Base-by-base conservation (phyloP, 2,113 vertebrate species). In the Vireo altiloquus region DNA sequence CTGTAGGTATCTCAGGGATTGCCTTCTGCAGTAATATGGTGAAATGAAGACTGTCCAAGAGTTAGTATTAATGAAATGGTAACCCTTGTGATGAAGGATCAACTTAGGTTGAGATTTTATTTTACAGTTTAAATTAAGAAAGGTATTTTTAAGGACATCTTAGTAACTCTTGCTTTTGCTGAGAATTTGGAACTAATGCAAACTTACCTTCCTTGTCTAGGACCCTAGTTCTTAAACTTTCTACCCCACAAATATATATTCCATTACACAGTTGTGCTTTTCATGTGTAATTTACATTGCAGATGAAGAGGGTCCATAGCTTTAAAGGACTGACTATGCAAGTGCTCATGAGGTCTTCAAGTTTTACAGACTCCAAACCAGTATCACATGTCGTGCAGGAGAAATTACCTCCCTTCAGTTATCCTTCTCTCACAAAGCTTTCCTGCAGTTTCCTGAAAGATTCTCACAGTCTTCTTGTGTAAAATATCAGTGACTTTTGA, bases 361-460 rank as follows among this genome's bases (percentile, higher is more conserved):
- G 30, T 68, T 82, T 80, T 77, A n/a, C 11, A 16, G 53, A 65
- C 12, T 66, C 66, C 42, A 70, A 46, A 46, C 9, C 42, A n/a
- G 30, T 39, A 56, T 35, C 13, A 15, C 8, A 2, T 11, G 2
- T 31, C 1, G 0, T 60, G 23, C 25, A 19, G 4, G 20, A 81
- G 47, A 83, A 68, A 42, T 60, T 7, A 9, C 6, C 15, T 72
- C 27, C 35, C 31, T 82, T 70, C 23, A 30, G 8, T 49, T 53
- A 21, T 9, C 20, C 6, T 81, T 20, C 18, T 70, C 16, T 52
- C 31, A 37, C 33, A 72, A 65, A 93, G 42, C 21, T 71, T 75
- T 50, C 24, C 39, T 70, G 15, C 8, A 20, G 9, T 75, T 83
- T 68, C 47, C 61, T 47, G 2, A 13, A 70, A 66, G 33, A 52